Base-by-base conservation (phyloP, 2,888 invertebrate species). In the Kuschelorhynchus macadamiae region DNA sequence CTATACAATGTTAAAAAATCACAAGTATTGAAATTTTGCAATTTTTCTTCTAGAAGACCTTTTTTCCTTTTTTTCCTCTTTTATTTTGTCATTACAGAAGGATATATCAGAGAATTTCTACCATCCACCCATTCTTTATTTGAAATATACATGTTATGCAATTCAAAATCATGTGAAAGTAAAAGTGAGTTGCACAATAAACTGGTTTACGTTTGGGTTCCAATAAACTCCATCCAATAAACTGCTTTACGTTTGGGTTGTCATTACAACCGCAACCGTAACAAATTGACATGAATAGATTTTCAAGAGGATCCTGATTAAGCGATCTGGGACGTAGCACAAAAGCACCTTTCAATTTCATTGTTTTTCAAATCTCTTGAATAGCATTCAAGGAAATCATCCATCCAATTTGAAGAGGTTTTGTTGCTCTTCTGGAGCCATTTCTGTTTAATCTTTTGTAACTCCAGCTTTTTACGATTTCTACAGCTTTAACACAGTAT, bases 391-490 rank as follows among this genome's bases (percentile, higher is more conserved):
- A 20, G 25, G 50, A 67, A 18, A 52, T 55, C 17, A 73, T 30
- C 72, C 72, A 72, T 18, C 68, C 71, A 12, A 62, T 55, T 55
- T 73, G 71, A 5, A 70, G 71, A 7, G 73, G 71, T 61, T 67
- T 71, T 39, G 49, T 41, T 9, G 7, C n/a, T 33, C 30, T 64
- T 1, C 61, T 14, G 1, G 9, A 12, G 12, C 71, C 67, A 9
- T 7, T 52, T 62, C 50, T 69, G 14, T 16, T 53, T 8, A 18
- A 7, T 36, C 68, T 49, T 46, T 52, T 16, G 20, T 44, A 69
- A 11, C 20, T 11, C 62, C 65, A 71, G 4, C 32, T 11, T 73
- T n/a, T n/a, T n/a, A n/a, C n/a, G n/a, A n/a, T n/a, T n/a, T n/a
- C n/a, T n/a, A n/a, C n/a, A n/a, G n/a, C n/a, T n/a, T n/a, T n/a